Evolutionary conservation across 2,888 invertebrate species (phyloP), one percentile per base, ranked within the genome.

Genomic region (Diplolepis rosae): DNA sequence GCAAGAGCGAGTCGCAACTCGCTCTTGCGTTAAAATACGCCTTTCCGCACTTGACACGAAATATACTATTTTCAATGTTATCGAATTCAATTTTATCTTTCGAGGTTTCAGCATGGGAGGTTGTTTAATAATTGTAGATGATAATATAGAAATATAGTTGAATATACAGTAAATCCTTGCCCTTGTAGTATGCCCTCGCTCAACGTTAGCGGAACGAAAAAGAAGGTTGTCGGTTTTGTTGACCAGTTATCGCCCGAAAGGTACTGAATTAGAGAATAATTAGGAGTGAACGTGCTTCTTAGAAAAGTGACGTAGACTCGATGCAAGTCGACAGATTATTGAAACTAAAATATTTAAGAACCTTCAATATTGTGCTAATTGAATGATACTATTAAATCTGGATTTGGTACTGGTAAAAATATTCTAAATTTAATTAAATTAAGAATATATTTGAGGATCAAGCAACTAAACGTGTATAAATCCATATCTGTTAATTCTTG

Each of bases 191-290:
- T 87, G 87, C 87, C 87, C 78, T 86, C 85, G 80, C 88, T 88
- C 84, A 85, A 79, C 83, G 83, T 86, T 80, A 87, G 81, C 79
- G 86, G 87, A 79, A 85, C 87, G 77, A 88, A 84, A 88, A 88
- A 88, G 88, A 88, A 88, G 87, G 85, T 87, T 81, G 88, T 88
- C 79, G 87, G 84, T 80, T 88, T 88, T 88, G 88, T 88, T 84
- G 88, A 88, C 81, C 87, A 88, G 81, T 80, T 84, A 73, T 84
- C 87, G 74, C 83, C 86, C 70, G 85, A 84, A 85, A 88, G 88
- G 88, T 88, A 87, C 79, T 77, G 39, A 74, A 73, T 68, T 68
- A 67, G 50, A 70, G 42, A 69, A 71, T 39, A 39, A 22, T 35
- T 35, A 22, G 24, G 24, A 27, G 65, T 67, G 45, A 71, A 68